Conservation (phyloP, 2,113 vertebrate genomes). For the Piaya cayana region DNA sequence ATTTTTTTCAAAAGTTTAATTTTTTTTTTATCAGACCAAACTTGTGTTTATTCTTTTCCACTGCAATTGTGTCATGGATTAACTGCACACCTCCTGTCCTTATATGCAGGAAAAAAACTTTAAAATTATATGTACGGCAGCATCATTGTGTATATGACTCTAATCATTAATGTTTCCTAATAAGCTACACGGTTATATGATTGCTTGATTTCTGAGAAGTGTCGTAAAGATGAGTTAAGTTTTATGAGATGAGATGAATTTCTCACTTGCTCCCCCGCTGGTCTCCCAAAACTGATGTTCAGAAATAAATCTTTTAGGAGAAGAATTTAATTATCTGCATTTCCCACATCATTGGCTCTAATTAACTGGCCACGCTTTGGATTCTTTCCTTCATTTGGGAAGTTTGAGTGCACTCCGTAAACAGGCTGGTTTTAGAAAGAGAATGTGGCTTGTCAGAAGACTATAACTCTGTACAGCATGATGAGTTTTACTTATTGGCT, state of each 20-base stretch:
- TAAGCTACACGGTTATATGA: neutral
- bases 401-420: neutral
- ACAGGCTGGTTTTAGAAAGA: neutral
- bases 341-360: neutral
- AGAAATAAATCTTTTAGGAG: constrained; percentile 23
- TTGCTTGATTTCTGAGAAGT: neutral
- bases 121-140: neutral
- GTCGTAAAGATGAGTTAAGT: neutral
- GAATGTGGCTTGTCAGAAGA: neutral
- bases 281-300: neutral
- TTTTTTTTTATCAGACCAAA: neutral
- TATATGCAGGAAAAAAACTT: neutral
- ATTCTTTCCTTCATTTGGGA: neutral
- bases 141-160: neutral
- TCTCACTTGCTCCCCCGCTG: neutral
- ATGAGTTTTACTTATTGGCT: neutral
- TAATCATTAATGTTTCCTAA: neutral
- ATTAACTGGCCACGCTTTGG: neutral
- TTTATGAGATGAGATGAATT: neutral
- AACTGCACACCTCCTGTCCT: neutral
- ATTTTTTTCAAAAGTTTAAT: neutral
- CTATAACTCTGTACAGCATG: neutral
- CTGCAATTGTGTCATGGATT: neutral
- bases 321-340: constrained; percentile 22
- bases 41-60: neutral